phyloP scores from a whole-genome alignment of 2,888 invertebrate genomes.

The Ariolimax columbianus region DNA sequence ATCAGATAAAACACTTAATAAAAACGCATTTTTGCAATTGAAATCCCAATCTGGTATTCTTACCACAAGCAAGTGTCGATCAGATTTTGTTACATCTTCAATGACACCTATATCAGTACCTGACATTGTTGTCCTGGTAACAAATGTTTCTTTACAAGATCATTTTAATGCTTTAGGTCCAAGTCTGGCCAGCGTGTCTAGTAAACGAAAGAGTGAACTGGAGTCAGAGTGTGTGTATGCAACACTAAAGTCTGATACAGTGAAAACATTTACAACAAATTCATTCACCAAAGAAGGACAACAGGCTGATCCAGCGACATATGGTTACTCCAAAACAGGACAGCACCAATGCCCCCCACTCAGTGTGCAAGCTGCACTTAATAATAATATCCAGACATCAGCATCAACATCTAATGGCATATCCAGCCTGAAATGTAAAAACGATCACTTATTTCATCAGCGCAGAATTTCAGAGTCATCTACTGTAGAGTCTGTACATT shows the following conservation, averaged over 20 bases:
- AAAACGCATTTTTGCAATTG: not conserved
- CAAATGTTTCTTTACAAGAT: not conserved
- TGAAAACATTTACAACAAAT: not conserved
- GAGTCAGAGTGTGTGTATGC: not conserved
- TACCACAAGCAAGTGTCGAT: not conserved
- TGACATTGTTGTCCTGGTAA: not conserved
- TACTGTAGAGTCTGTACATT: not conserved
- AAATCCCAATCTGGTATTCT: not conserved
- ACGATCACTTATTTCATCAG: not conserved
- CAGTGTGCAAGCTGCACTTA: not conserved
- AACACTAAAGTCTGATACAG: not conserved
- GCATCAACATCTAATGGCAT: not conserved
- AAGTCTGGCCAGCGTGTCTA: slow-evolving; percentile 36
- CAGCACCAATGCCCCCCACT: not conserved
- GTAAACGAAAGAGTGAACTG: not conserved
- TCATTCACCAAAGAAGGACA: not conserved
- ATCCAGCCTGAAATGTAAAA: not conserved
- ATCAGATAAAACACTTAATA: not conserved
- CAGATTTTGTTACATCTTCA: not conserved
- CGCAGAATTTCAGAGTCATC: not conserved
- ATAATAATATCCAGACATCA: not conserved
- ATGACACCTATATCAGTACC: not conserved
- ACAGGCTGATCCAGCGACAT: not conserved
- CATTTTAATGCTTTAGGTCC: slow-evolving; percentile 5
- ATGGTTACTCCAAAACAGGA: not conserved